A percentile compares a stretch with the other conserved stretches of the same genome.
These are phyloP conservation scores for Adelosebastes latens DNA, from an alignment of 2,797 vertebrate species.

Conservation along the genomic window DNA sequence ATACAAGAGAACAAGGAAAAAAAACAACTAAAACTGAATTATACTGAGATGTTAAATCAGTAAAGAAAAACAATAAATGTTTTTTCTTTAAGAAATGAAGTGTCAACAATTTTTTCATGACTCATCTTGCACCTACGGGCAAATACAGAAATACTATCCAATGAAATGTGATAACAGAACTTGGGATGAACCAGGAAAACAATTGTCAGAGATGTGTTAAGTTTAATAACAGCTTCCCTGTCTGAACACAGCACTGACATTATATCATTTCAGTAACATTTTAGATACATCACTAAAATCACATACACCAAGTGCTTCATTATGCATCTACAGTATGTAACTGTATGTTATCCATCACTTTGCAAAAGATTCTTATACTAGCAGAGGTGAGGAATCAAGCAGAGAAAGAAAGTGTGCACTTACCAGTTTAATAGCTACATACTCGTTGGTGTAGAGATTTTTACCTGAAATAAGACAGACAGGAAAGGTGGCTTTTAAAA, in stretches of 20 bases:
- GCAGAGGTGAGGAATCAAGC: background rate
- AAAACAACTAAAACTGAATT: background rate
- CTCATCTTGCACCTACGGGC: background rate
- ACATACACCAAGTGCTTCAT: background rate
- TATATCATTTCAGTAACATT: background rate
- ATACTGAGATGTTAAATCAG: background rate
- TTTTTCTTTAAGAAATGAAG: background rate
- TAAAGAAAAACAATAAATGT: background rate
- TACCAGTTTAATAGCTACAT: constrained; percentile 99
- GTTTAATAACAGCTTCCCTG: background rate
- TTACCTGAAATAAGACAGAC: constrained; percentile 86
- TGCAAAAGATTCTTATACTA: background rate
- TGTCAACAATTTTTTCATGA: constrained; percentile 2
- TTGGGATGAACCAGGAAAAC: constrained; percentile 7
- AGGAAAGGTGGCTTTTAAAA: constrained; percentile 13
- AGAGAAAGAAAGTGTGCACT: constrained; percentile 71
- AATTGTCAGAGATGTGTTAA: background rate
- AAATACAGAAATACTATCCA: background rate
- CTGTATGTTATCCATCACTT: background rate
- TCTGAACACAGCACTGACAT: background rate
- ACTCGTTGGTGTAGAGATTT: constrained; percentile 99
- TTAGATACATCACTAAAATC: background rate
- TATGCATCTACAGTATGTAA: background rate
- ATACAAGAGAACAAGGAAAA: background rate
- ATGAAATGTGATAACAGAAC: background rate